Evolutionary conservation across 2,113 vertebrate species (phyloP).

Genomic region (Xiphias gladius): DNA sequence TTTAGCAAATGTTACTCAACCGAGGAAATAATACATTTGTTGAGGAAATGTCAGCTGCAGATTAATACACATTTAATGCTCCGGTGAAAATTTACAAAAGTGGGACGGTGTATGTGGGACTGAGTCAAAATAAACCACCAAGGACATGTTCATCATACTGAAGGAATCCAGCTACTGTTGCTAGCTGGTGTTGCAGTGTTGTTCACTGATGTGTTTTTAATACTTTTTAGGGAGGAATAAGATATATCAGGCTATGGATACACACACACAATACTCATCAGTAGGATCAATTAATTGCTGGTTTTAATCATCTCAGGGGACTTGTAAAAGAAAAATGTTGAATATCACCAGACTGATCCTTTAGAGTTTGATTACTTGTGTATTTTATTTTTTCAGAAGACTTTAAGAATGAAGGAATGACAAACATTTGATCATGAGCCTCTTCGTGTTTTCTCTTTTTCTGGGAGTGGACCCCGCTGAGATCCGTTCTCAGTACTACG

Average conservation of each 20-base stretch:
- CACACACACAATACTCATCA: too few species aligned
- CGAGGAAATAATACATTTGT: not conserved
- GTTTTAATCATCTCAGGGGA: not conserved
- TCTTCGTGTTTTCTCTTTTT: constrained; percentile 26
- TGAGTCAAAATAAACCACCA: not conserved
- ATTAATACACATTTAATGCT: constrained; percentile 13
- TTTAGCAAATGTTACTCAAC: not conserved
- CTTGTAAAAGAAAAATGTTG: not conserved
- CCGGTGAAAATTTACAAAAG: not conserved
- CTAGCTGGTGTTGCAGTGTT: too few species aligned
- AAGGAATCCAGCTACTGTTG: not conserved
- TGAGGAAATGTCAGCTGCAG: not conserved
- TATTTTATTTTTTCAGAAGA: constrained; percentile 14
- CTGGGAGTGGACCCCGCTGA: constrained; percentile 30
- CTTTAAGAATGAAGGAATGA: not conserved
- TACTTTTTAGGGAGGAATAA: too few species aligned
- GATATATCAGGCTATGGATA: too few species aligned
- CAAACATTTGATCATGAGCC: constrained; percentile 8
- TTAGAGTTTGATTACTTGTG: not conserved
- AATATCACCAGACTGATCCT: not conserved
- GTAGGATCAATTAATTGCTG: too few species aligned
- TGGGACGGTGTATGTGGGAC: not conserved
- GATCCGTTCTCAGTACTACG: not conserved
- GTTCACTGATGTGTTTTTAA: too few species aligned
- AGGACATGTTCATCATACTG: not conserved